These are phyloP conservation scores for Pholis gunnellus DNA, from an alignment of 2,113 vertebrate genomes.

Conservation along the genomic window DNA sequence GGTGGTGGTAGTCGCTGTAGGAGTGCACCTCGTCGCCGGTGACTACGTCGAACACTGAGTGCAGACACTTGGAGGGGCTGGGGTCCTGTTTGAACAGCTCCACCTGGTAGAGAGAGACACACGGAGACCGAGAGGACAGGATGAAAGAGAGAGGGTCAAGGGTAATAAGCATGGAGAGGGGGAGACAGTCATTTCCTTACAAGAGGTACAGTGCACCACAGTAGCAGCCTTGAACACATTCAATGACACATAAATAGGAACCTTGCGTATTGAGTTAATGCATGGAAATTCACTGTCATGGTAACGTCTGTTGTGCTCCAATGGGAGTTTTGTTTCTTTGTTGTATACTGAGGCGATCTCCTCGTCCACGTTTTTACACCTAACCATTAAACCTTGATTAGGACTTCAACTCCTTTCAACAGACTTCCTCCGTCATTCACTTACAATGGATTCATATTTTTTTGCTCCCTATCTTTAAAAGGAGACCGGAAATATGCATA, in stretches of 20 bases:
- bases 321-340: not conserved
- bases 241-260: not conserved
- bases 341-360: not conserved
- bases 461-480: not conserved
- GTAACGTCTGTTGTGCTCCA: not conserved
- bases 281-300: not conserved
- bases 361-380: not conserved
- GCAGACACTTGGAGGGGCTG: slow-evolving; percentile 92
- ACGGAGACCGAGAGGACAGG: slow-evolving; percentile 13
- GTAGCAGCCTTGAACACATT: not conserved
- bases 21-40: slow-evolving; percentile 92
- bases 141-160: not conserved
- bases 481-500: not conserved
- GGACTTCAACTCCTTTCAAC: not conserved
- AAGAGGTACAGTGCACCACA: not conserved
- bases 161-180: not conserved
- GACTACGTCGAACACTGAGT: slow-evolving; percentile 91
- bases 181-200: not conserved
- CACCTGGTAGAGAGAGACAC: slow-evolving; percentile 82
- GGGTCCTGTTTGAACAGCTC: slow-evolving; percentile 97
- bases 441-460: not conserved
- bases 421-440: not conserved
- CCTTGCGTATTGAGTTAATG: not conserved
- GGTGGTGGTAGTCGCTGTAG: slow-evolving; percentile 89
- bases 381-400: not conserved